Evolutionary conservation across 2,797 vertebrate species (phyloP).

Genomic region (Threskiornis aethiopicus): DNA sequence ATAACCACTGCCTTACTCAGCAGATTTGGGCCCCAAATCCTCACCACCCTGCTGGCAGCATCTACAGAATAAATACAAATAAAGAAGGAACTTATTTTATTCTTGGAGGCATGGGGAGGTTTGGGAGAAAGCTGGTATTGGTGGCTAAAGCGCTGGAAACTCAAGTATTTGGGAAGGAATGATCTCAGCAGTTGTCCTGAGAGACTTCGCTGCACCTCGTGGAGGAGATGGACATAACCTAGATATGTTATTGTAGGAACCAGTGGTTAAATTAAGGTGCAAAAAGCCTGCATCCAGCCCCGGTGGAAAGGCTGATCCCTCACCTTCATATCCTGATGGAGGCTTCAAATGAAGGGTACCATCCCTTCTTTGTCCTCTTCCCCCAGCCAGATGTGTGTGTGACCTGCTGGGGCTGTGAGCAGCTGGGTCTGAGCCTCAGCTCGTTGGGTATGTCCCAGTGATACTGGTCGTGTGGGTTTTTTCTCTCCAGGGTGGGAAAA

Average conservation of each 20-base stretch:
- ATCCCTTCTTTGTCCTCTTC: neutral
- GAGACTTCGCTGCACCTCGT: neutral
- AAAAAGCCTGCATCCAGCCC: rapidly evolving
- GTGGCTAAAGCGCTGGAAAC: neutral
- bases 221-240: neutral
- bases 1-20: neutral
- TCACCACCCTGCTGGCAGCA: neutral
- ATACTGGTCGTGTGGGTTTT: neutral
- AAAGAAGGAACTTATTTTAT: neutral
- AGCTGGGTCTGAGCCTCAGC: neutral
- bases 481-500: too few species aligned
- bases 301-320: neutral
- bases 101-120: neutral
- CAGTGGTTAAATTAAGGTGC: neutral
- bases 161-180: neutral
- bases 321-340: rapidly evolving
- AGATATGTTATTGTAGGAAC: rapidly evolving
- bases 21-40: neutral
- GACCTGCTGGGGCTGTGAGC: neutral
- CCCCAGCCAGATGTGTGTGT: too few species aligned
- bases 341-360: neutral
- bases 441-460: rapidly evolving
- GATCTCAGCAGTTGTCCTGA: neutral
- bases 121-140: neutral
- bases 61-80: neutral